Base-by-base conservation (phyloP, 2,888 invertebrate genomes). In the Synergus umbraculus region DNA sequence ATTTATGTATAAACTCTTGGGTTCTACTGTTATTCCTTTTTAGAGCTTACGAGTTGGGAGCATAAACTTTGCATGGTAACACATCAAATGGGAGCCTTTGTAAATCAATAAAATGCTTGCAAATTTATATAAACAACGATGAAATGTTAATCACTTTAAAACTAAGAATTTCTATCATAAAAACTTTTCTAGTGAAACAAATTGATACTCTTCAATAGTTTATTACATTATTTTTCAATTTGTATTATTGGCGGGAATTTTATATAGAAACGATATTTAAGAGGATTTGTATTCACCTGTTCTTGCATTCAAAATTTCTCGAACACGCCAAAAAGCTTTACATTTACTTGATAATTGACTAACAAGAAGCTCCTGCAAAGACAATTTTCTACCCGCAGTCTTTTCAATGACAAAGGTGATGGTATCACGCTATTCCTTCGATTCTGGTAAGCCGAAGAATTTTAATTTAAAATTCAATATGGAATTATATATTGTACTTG, bases 341-440 rank as follows among this genome's bases (percentile, higher is more conserved):
- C 44, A 76, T 65, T 77, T 64, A 78, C 73, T 78, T 69, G 76
- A 64, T 64, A 86, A 84, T 90, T 90, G 91, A 89, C 90, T 88
- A 89, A 88, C 89, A 87, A 87, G 84, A 87, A 86, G 86, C 89
- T 90, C 89, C 86, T 86, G 76, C 82, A 78, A 84, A 80, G 83
- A 86, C 78, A 81, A 83, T 82, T 83, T 79, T 85, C 86, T 83
- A 84, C 78, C 82, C 82, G 83, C 86, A 84, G 86, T 89, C 87
- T 90, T 89, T 88, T 87, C 86, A 87, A 87, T 87, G 87, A 85
- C 87, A 88, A 84, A 79, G 91, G 91, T 92, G 91, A 88, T 88
- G 91, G 92, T 91, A 89, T 87, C 82, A 86, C 84, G 85, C 88
- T 90, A 88, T 83, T 82, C 80, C 88, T 85, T 86, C 88, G 83